A percentile compares a stretch with the other conserved stretches of the same genome.
phyloP scores from a whole-genome alignment of 2,113 vertebrate genomes.

The Lipophrys pholis region DNA sequence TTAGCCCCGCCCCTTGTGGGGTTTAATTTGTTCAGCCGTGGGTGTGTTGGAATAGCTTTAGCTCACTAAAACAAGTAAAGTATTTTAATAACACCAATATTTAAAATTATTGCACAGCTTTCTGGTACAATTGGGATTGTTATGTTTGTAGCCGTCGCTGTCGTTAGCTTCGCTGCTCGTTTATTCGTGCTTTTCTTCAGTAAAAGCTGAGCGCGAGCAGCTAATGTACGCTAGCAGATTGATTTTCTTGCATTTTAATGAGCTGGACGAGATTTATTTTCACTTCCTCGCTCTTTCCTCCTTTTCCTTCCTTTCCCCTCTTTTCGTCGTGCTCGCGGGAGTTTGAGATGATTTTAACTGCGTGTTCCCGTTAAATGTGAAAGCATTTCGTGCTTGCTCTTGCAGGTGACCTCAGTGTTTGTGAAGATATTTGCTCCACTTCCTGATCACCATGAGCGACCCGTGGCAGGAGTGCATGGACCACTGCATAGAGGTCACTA shows the following conservation, averaged over 20 bases:
- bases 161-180: neutral
- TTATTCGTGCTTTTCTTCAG: accelerated
- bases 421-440: neutral
- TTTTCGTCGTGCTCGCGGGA: no score
- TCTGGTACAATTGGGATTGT: accelerated
- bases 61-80: neutral
- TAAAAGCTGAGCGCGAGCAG: slow-evolving; percentile 10
- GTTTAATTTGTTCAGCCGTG: neutral
- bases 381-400: neutral
- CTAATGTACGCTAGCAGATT: slow-evolving; percentile 13
- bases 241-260: neutral
- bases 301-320: no score
- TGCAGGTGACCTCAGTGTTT: neutral
- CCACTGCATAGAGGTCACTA: slow-evolving; percentile 75
- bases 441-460: slow-evolving; percentile 70
- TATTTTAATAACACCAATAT: neutral
- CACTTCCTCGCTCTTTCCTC: no score
- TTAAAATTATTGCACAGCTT: neutral
- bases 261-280: neutral
- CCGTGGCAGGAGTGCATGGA: slow-evolving; percentile 82
- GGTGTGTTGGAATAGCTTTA: slow-evolving; percentile 1
- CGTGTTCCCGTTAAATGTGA: neutral
- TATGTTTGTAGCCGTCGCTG: neutral
- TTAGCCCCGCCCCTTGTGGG: slow-evolving; percentile 27
- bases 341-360: no score